Percentiles rank a stretch among this genome's conserved stretches.
Evolutionary conservation across 2,797 vertebrate genomes (phyloP).

Genomic region (Phalloptychus januarius): DNA sequence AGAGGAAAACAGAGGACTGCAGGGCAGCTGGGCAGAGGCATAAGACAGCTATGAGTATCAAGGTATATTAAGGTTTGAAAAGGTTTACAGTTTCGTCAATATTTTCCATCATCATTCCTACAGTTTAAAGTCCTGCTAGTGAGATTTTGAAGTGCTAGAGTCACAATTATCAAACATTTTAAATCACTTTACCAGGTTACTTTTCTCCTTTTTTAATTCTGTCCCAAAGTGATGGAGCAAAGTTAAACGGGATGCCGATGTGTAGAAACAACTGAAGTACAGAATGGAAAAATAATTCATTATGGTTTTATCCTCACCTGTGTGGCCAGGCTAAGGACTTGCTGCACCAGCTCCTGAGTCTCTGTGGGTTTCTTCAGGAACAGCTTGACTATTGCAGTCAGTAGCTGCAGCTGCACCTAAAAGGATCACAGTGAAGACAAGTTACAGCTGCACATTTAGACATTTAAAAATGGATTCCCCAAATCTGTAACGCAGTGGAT

Average conservation of each 20-base stretch:
- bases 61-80: background rate
- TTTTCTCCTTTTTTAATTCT: background rate
- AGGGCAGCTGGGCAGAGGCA: background rate
- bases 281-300: background rate
- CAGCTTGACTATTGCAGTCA: conserved; percentile 96
- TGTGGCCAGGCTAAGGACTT: conserved; percentile 95
- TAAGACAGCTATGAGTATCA: background rate
- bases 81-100: too few species aligned
- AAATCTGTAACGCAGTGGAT: background rate
- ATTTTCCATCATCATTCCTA: too few species aligned
- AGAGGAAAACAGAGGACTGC: background rate
- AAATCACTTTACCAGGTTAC: background rate
- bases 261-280: background rate
- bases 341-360: conserved; percentile 97
- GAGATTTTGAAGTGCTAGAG: background rate
- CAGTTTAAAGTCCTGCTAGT: background rate
- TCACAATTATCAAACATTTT: background rate
- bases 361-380: conserved; percentile 98
- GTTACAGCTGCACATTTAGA: conserved; percentile 12
- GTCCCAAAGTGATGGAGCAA: background rate
- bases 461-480: background rate
- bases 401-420: conserved; percentile 94
- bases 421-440: conserved; percentile 8
- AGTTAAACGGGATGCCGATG: background rate
- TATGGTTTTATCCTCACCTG: conserved; percentile 81